Evolutionary conservation across 2,797 vertebrate genomes (phyloP).

Genomic region (Poeciliopsis presidionis): DNA sequence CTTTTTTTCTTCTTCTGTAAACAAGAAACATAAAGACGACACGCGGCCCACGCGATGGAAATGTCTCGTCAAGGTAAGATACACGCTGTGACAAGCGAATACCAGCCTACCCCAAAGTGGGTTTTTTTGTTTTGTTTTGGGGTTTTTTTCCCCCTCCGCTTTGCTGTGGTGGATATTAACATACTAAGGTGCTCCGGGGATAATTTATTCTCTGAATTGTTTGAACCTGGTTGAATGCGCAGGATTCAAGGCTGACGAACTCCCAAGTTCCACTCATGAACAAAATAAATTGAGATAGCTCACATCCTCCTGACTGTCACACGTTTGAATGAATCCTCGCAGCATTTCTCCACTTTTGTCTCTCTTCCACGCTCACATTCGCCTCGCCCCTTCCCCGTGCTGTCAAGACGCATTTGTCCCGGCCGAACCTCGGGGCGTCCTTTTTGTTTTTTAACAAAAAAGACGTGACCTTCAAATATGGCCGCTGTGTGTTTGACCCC

Average conservation of each 20-base stretch:
- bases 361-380: background rate
- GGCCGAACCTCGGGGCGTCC: slow-evolving; percentile 20
- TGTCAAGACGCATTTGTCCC: slow-evolving; percentile 45
- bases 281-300: slow-evolving; percentile 3
- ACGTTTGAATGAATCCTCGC: slow-evolving; percentile 18
- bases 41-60: slow-evolving; percentile 2
- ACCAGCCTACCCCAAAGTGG: background rate
- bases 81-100: background rate
- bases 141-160: background rate
- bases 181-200: background rate
- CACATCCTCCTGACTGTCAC: slow-evolving; percentile 4
- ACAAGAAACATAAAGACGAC: slow-evolving; percentile 12
- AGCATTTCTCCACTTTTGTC: slow-evolving; percentile 8
- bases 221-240: slow-evolving; percentile 5
- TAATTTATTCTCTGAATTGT: slow-evolving; percentile 4
- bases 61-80: slow-evolving; percentile 23
- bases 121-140: too few relatives aligned
- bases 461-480: slow-evolving; percentile 39
- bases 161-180: background rate
- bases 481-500: slow-evolving; percentile 1
- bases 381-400: slow-evolving; percentile 23
- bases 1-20: slow-evolving; percentile 41
- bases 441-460: background rate
- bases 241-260: slow-evolving; percentile 11
- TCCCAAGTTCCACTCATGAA: slow-evolving; percentile 10